Evolutionary conservation across 2,113 vertebrate species (phyloP).

Genomic region (Actenoides lindsayi): DNA sequence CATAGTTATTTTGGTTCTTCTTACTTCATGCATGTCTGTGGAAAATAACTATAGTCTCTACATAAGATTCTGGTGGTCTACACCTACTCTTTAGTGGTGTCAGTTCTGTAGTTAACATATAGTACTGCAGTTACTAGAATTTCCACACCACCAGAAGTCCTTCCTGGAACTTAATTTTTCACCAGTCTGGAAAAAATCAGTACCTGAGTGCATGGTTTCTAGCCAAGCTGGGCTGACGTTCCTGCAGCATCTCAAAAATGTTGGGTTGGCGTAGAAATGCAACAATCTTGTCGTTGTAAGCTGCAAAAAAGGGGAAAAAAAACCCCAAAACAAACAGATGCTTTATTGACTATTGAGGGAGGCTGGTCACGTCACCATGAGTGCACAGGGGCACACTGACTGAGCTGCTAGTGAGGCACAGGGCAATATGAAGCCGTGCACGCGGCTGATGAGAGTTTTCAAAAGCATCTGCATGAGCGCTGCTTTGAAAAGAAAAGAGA

Average conservation of each 20-base stretch:
- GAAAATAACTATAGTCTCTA: neutral
- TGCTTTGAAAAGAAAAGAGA: neutral
- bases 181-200: neutral
- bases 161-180: neutral
- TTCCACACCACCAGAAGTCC: neutral
- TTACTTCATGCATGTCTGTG: neutral
- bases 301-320: constrained; percentile 72
- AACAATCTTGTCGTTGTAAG: constrained; percentile 99
- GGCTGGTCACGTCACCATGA: neutral
- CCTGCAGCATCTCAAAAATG: constrained; percentile 97
- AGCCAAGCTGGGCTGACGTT: constrained; percentile 92
- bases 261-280: constrained; percentile 96
- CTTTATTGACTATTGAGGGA: neutral
- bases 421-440: neutral
- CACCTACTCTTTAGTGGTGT: neutral
- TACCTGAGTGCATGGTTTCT: constrained; percentile 95
- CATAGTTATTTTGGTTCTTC: neutral
- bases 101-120: neutral
- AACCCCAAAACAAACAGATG: neutral
- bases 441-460: neutral
- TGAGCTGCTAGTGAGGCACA: neutral
- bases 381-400: neutral
- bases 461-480: neutral
- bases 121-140: neutral
- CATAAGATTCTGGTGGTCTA: neutral